A percentile compares a stretch with the other conserved stretches of the same genome.
Conservation (phyloP, 2,797 vertebrate species). For the Menidia menidia region DNA sequence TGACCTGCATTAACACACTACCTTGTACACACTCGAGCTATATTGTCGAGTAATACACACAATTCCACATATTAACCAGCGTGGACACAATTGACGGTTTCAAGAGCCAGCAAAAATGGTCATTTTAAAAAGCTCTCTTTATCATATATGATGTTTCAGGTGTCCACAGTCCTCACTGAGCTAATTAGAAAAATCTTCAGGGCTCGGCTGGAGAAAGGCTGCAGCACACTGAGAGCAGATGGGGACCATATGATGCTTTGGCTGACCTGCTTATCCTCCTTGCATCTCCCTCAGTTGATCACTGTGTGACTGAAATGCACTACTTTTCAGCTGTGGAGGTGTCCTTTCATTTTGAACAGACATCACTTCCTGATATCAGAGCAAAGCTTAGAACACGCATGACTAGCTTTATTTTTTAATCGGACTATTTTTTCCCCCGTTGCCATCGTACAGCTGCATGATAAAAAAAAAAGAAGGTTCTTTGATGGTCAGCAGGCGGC, state of each 20-base stretch:
- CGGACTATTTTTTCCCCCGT: conserved; percentile 28
- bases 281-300: conserved; percentile 56
- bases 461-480: conserved; percentile 44
- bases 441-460: conserved; percentile 30
- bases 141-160: conserved; percentile 45
- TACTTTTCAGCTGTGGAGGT: conserved; percentile 37
- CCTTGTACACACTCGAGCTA: conserved; percentile 1
- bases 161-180: conserved; percentile 52
- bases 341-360: conserved; percentile 29
- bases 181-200: conserved; percentile 72
- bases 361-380: conserved; percentile 18
- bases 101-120: conserved; percentile 5
- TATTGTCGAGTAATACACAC: conserved; percentile 31
- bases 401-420: conserved; percentile 26
- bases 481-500: conserved; percentile 50
- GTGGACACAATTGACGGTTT: conserved; percentile 16
- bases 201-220: conserved; percentile 66
- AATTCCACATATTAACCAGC: conserved; percentile 1
- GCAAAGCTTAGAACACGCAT: conserved; percentile 7
- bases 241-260: conserved; percentile 71
- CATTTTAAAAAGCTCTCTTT: conserved; percentile 26
- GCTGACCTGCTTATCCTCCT: conserved; percentile 73
- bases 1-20: conserved; percentile 40
- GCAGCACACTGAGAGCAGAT: conserved; percentile 72
- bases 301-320: conserved; percentile 48